A percentile compares a stretch with the other conserved stretches of the same genome.
Conservation (phyloP, 1,140 invertebrate genomes). For the Drosophila arawakana region DNA sequence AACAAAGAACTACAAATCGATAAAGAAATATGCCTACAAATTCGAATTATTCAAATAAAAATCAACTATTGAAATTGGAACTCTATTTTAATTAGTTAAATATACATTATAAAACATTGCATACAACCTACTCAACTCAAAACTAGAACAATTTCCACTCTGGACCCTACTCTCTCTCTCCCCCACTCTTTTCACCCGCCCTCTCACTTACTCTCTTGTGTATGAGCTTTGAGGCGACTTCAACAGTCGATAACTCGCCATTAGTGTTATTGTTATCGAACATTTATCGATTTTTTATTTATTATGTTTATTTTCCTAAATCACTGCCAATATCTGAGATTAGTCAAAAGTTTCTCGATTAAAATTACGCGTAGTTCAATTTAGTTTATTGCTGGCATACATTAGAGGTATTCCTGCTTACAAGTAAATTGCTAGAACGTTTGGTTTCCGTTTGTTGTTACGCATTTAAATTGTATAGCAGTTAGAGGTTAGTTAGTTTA, state of each 20-base stretch:
- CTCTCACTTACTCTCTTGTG: constrained; percentile 42
- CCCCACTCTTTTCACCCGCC: background rate
- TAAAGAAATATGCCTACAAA: constrained; percentile 48
- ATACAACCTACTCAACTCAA: background rate
- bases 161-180: constrained; percentile 4
- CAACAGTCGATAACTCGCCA: constrained; percentile 1
- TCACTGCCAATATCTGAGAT: constrained; percentile 66
- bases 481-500: constrained; percentile 15
- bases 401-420: background rate
- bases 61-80: constrained; percentile 44
- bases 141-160: constrained; percentile 45
- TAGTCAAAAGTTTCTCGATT: background rate
- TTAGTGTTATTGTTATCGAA: constrained; percentile 67
- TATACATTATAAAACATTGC: constrained; percentile 48
- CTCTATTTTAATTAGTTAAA: constrained; percentile 78
- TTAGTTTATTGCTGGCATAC: constrained; percentile 2
- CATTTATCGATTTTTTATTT: constrained; percentile 32
- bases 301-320: constrained; percentile 28
- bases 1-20: constrained; percentile 8
- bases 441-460: constrained; percentile 24
- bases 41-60: constrained; percentile 54
- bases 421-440: constrained; percentile 1
- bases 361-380: constrained; percentile 4
- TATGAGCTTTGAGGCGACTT: constrained; percentile 55
- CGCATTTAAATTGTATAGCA: constrained; percentile 28